Conservation (phyloP, 2,888 invertebrate species). For the Ochropacha duplaris region DNA sequence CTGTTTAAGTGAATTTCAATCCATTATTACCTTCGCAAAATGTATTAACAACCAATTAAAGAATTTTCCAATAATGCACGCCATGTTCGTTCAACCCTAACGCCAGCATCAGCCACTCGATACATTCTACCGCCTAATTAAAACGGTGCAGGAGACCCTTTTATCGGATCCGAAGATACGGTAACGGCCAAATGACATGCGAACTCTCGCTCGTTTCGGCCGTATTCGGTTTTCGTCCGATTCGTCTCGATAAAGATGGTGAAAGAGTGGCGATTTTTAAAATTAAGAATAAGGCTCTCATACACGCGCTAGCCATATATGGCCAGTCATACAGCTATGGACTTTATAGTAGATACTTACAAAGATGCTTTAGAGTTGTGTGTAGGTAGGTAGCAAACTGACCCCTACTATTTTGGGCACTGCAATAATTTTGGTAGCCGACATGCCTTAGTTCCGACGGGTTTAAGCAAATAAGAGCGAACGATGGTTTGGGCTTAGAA, state of each 20-base stretch:
- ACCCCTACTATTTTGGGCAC: neutral
- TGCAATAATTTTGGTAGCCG: neutral
- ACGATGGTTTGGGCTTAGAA: no score
- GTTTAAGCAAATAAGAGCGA: no score
- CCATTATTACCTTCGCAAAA: neutral
- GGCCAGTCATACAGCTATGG: neutral
- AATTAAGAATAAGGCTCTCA: neutral
- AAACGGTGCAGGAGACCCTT: slow-evolving; percentile 77
- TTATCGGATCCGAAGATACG: slow-evolving; percentile 74
- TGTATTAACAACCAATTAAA: neutral
- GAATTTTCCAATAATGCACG: slow-evolving; percentile 5
- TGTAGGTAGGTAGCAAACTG: no score
- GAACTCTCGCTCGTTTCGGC: slow-evolving; percentile 52
- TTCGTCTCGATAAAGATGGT: slow-evolving; percentile 8
- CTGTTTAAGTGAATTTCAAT: slow-evolving; percentile 5
- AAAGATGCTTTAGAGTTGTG: neutral
- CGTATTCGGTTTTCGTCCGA: slow-evolving; percentile 22
- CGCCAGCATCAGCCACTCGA: slow-evolving; percentile 51
- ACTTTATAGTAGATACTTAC: neutral
- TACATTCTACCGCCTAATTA: slow-evolving; percentile 77
- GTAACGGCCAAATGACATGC: slow-evolving; percentile 74
- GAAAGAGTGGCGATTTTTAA: neutral
- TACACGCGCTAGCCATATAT: neutral
- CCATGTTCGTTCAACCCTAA: slow-evolving; percentile 49
- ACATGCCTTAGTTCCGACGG: neutral